phyloP scores from a whole-genome alignment of 2,797 vertebrate genomes.

The Botia almorhae region DNA sequence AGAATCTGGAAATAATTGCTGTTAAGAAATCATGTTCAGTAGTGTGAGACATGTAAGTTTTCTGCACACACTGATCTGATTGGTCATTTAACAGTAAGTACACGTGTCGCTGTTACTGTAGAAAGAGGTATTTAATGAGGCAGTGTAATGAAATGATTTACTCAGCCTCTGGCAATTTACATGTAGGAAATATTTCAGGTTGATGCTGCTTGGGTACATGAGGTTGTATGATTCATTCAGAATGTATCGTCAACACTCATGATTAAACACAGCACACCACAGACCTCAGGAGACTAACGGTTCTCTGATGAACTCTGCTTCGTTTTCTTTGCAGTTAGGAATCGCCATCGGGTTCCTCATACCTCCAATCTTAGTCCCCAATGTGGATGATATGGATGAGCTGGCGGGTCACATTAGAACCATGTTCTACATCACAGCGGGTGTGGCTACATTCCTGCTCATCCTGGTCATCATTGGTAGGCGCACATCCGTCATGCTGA shows the following conservation, averaged over 20 bases:
- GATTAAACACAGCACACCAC: not conserved
- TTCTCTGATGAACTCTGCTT: not conserved
- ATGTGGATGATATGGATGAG: constrained; percentile 81
- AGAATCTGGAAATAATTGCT: too few species aligned
- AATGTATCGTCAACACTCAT: not conserved
- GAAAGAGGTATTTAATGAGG: too few species aligned
- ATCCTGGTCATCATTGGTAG: constrained; percentile 91
- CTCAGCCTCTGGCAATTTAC: too few species aligned
- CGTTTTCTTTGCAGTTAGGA: constrained; percentile 81
- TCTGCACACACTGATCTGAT: too few species aligned
- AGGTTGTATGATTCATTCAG: not conserved
- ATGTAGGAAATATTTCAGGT: not conserved
- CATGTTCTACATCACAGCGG: constrained; percentile 95
- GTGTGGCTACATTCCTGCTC: constrained; percentile 89
- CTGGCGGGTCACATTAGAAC: constrained; percentile 87
- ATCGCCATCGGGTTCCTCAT: constrained; percentile 94
- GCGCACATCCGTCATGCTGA: constrained; percentile 50
- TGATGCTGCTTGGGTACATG: not conserved
- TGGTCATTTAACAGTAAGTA: too few species aligned
- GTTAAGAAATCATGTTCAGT: too few species aligned
- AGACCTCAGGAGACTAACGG: not conserved
- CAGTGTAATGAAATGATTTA: too few species aligned
- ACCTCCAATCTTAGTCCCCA: constrained; percentile 93
- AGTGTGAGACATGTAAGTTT: too few species aligned
- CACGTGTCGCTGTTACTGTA: too few species aligned